Evolutionary conservation across 1,140 invertebrate genomes (phyloP).

Genomic region (Aphidius gifuensis): DNA sequence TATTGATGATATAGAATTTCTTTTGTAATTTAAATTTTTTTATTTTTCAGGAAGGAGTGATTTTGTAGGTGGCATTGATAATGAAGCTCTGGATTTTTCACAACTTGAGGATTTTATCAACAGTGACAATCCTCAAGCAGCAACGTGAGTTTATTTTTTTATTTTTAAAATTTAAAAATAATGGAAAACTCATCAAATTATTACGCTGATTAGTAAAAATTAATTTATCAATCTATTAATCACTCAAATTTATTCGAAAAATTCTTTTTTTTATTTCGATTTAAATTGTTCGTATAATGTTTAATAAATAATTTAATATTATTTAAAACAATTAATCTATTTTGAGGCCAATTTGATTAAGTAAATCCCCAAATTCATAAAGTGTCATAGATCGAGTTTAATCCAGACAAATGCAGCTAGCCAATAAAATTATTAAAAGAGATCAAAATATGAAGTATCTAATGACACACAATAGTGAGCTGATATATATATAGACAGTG

Average conservation of each 20-base stretch:
- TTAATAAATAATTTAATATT: too few relatives aligned
- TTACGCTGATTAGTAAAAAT: too few relatives aligned
- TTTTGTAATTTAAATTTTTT: not conserved
- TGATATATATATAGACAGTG: constrained; percentile 23
- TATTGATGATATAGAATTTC: not conserved
- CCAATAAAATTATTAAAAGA: too few relatives aligned
- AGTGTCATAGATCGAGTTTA: constrained; percentile 15
- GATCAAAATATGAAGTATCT: too few relatives aligned
- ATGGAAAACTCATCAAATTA: not conserved
- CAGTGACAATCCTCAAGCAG: constrained; percentile 60
- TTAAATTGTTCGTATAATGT: too few relatives aligned
- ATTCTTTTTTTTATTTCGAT: too few relatives aligned
- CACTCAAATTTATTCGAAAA: too few relatives aligned
- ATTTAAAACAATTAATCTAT: too few relatives aligned
- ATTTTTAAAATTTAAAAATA: constrained; percentile 13
- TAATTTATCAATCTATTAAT: too few relatives aligned
- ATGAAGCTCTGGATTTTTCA: constrained; percentile 75
- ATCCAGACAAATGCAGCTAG: constrained; percentile 7
- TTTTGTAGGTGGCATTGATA: constrained; percentile 77
- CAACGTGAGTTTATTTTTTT: constrained; percentile 41
- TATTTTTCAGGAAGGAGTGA: constrained; percentile 58
- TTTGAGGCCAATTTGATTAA: not conserved
- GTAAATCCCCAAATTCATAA: constrained; percentile 10
- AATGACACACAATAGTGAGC: too few relatives aligned
- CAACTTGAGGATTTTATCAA: constrained; percentile 78